Conservation (phyloP, 2,113 vertebrate species). For the Coracopsis vasa region DNA sequence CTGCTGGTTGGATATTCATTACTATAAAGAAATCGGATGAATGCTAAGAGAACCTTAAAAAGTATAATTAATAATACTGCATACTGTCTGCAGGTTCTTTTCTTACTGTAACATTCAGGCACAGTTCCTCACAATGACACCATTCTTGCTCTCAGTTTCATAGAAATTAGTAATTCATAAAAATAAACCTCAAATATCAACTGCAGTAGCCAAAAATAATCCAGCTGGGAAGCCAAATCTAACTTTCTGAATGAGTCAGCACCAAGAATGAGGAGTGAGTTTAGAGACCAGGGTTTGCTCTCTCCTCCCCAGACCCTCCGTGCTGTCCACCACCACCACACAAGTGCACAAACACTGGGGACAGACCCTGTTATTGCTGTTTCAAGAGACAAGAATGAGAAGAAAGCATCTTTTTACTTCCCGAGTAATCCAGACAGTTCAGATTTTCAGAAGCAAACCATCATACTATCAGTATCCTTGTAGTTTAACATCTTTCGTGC, state of each 20-base stretch:
- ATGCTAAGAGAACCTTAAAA: neutral
- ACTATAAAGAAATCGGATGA: neutral
- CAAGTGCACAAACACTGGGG: neutral
- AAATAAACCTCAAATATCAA: slow-evolving; percentile 33
- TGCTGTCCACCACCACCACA: neutral
- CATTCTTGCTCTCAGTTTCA: neutral
- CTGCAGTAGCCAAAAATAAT: neutral
- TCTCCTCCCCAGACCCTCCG: neutral
- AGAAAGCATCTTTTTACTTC: neutral
- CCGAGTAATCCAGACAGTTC: neutral
- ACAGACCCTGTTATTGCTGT: neutral
- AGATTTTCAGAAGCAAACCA: neutral
- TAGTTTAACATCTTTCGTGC: accelerated
- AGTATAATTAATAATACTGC: neutral
- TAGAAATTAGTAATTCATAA: neutral
- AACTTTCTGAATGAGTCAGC: neutral
- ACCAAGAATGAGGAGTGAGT: accelerated
- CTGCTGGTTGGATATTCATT: slow-evolving; percentile 38
- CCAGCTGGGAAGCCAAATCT: neutral
- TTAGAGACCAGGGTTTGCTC: neutral
- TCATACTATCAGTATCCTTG: accelerated
- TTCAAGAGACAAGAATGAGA: neutral
- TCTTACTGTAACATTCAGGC: neutral
- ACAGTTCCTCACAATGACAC: neutral
- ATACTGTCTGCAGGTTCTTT: neutral